Conservation (phyloP, 2,797 vertebrate species). For the Rhadinocentrus ornatus region DNA sequence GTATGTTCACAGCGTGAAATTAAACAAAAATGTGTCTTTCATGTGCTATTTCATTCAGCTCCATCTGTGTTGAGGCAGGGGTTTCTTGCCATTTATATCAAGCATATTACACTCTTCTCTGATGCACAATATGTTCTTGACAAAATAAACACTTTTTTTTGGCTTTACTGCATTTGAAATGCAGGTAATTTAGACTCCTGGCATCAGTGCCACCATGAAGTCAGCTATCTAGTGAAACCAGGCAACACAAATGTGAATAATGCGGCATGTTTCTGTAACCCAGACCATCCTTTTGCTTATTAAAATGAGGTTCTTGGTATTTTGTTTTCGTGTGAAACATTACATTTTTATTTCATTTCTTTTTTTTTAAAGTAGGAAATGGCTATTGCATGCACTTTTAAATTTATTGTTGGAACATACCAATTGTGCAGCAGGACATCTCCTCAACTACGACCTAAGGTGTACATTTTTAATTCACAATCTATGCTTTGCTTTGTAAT, state of each 20-base stretch:
- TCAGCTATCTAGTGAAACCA: background rate
- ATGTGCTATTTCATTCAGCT: background rate
- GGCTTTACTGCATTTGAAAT: background rate
- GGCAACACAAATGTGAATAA: background rate
- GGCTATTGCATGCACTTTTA: background rate
- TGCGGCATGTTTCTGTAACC: background rate
- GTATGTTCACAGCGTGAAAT: background rate
- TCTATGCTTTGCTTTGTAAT: constrained; percentile 29
- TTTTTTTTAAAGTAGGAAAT: background rate
- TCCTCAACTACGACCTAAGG: background rate
- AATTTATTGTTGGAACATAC: constrained; percentile 7
- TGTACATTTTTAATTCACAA: background rate
- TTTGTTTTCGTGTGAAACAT: background rate
- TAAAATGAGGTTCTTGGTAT: background rate
- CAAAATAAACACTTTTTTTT: background rate
- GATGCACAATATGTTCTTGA: background rate
- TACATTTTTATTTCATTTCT: background rate
- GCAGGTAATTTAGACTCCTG: background rate
- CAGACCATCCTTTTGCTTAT: background rate
- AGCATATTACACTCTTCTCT: background rate
- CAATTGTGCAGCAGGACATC: background rate
- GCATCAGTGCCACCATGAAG: background rate
- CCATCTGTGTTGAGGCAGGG: background rate
- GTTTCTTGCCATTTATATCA: background rate
- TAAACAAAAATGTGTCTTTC: background rate